Conservation (phyloP, 2,113 vertebrate genomes). For the Seriola dumerili region DNA sequence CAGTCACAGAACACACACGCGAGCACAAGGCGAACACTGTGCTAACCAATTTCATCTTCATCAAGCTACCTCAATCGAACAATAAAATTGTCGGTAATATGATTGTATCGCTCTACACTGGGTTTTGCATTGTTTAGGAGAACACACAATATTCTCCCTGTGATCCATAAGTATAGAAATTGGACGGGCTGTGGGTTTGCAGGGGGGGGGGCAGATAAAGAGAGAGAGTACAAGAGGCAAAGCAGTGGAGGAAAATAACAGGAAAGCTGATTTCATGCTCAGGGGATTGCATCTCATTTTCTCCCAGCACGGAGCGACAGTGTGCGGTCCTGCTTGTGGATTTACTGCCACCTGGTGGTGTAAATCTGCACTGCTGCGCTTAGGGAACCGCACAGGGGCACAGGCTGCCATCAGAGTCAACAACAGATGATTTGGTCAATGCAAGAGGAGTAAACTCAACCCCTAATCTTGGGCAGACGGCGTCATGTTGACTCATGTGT, state of each 20-base stretch:
- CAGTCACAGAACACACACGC: conserved; percentile 28
- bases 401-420: conserved; percentile 32
- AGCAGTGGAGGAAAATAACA: conserved; percentile 71
- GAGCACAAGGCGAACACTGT: conserved; percentile 10
- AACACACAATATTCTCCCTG: conserved; percentile 45
- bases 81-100: conserved; percentile 19
- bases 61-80: conserved; percentile 22
- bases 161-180: conserved; percentile 58
- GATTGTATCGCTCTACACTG: conserved; percentile 30
- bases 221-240: conserved; percentile 54
- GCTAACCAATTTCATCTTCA: conserved; percentile 12
- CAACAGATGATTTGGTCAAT: conserved; percentile 23
- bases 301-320: conserved; percentile 18
- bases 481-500: conserved; percentile 3
- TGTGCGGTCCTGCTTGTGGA: conserved; percentile 31
- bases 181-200: conserved; percentile 34
- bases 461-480: not conserved
- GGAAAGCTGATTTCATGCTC: conserved; percentile 82
- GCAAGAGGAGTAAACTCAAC: conserved; percentile 14
- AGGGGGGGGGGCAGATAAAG: conserved; percentile 18
- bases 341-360: conserved; percentile 80
- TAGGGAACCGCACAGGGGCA: not conserved
- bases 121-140: conserved; percentile 49
- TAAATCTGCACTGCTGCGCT: not conserved
- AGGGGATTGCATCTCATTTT: conserved; percentile 80